Base-by-base conservation (phyloP, 2,888 invertebrate genomes). In the Psylliodes chrysocephalus region DNA sequence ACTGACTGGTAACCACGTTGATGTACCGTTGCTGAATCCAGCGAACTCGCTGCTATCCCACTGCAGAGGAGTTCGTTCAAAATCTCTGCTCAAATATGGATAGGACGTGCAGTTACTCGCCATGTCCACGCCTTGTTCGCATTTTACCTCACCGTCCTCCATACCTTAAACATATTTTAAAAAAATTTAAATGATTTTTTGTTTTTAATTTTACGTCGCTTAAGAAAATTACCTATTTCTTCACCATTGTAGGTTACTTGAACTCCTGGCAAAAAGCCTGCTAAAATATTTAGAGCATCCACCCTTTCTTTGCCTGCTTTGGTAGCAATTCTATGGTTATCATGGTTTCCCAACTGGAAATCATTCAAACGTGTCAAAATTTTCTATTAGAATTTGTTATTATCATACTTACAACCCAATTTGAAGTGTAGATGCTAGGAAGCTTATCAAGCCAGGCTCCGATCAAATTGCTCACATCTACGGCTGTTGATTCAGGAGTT, bases 221-320 rank as follows among this genome's bases (percentile, higher is more conserved):
- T 22, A 22, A 22, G 6, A 22, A 22, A 14, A 35, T 12, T 89
- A 0, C 90, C 92, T 51, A 93, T 86, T 82, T 93, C 93, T 74
- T 93, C 93, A 1, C 92, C 93, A 84, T 95, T 92, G 77, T 96
- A 96, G 0, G 93, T 91, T 7, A 95, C 88, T 8, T 90, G 89
- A 3, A 94, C 88, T 42, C 96, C 96, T 1, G 94, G 94, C 55
- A 96, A 83, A 14, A 95, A 68, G 77, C 93, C 84, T 12, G 90
- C 83, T 55, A 97, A 78, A 91, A 95, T 93, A 78, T 93, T 92
- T 76, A 94, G 86, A 14, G 90, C 91, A 80, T 95, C 94, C 0
- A 90, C 88, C 71, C 90, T 83, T 42, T 59, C 40, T 33, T 12
- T 52, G 0, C 91, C 91, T 67, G 87, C 90, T 70, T 93, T 86